These are phyloP conservation scores for Lepidurus couesii DNA, from an alignment of 1,140 invertebrate genomes.

Conservation along the genomic window DNA sequence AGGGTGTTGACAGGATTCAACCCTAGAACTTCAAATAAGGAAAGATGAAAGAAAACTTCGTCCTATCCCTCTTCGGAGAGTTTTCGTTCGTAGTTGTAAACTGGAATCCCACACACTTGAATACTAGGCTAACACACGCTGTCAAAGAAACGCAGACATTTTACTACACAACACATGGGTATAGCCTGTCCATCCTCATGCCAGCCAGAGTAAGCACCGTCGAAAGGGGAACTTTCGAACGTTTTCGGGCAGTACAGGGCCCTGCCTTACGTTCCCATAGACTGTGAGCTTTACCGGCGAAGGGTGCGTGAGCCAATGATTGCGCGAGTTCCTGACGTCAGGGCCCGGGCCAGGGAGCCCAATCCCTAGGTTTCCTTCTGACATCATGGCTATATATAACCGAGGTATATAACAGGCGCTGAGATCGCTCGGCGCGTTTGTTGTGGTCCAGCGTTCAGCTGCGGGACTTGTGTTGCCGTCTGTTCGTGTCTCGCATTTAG, in stretches of 20 bases:
- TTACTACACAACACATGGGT: too few relatives aligned
- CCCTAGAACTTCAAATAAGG: too few relatives aligned
- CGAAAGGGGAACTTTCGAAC: too few relatives aligned
- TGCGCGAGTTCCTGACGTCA: slow-evolving; percentile 29
- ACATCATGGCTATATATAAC: slow-evolving; percentile 36
- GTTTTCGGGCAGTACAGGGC: background rate
- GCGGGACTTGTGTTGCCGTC: background rate
- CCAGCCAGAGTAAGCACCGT: too few relatives aligned
- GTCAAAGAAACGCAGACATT: too few relatives aligned
- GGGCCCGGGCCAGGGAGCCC: slow-evolving; percentile 10
- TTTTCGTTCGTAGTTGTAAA: too few relatives aligned
- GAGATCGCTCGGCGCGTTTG: slow-evolving; percentile 32
- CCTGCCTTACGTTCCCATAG: background rate
- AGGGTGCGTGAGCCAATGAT: slow-evolving; percentile 35
- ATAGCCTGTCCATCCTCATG: too few relatives aligned
- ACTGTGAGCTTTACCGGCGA: background rate
- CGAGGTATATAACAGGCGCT: slow-evolving; percentile 32
- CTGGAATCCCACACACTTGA: too few relatives aligned
- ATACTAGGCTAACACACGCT: too few relatives aligned
- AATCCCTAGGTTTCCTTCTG: slow-evolving; percentile 36
- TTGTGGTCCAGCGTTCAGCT: slow-evolving; percentile 26
- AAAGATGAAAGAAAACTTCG: too few relatives aligned
- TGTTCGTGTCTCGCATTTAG: slow-evolving; percentile 18
- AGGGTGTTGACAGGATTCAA: too few relatives aligned
- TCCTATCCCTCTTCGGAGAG: too few relatives aligned